Evolutionary conservation across 2,888 invertebrate species (phyloP).

Genomic region (Marronus borbonicus): DNA sequence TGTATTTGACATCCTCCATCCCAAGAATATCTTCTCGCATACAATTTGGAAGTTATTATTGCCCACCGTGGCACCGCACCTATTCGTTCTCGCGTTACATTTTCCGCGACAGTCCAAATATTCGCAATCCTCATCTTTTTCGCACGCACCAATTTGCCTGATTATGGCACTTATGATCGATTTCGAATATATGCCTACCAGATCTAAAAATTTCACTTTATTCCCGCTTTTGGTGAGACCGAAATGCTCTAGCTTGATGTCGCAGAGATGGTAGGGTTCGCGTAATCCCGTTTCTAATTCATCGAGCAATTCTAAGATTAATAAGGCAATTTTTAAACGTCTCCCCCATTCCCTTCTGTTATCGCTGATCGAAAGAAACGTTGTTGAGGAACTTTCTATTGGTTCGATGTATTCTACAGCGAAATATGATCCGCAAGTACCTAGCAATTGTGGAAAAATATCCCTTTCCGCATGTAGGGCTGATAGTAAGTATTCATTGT

Average conservation of each 20-base stretch:
- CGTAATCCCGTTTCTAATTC: constrained; percentile 75
- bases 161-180: constrained; percentile 72
- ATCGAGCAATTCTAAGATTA: constrained; percentile 76
- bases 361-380: constrained; percentile 71
- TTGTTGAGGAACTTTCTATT: constrained; percentile 72
- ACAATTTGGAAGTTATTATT: constrained; percentile 81
- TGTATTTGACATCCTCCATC: constrained; percentile 76
- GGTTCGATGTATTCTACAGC: constrained; percentile 77
- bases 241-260: constrained; percentile 79
- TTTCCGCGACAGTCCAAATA: constrained; percentile 78
- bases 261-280: constrained; percentile 79
- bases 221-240: constrained; percentile 73
- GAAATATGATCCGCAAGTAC: constrained; percentile 79
- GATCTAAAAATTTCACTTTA: constrained; percentile 76
- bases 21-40: constrained; percentile 78
- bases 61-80: constrained; percentile 70
- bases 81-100: constrained; percentile 72
- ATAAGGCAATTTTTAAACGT: constrained; percentile 73
- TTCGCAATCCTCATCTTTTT: constrained; percentile 77
- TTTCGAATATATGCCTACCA: constrained; percentile 76
- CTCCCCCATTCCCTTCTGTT: constrained; percentile 74
- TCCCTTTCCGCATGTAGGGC: constrained; percentile 75
- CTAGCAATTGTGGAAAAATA: constrained; percentile 78
- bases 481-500: constrained; percentile 79
- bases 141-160: constrained; percentile 70